Evolutionary conservation across 2,113 vertebrate genomes (phyloP), one percentile per base, ranked within the genome.

Genomic region (Melanerpes formicivorus): DNA sequence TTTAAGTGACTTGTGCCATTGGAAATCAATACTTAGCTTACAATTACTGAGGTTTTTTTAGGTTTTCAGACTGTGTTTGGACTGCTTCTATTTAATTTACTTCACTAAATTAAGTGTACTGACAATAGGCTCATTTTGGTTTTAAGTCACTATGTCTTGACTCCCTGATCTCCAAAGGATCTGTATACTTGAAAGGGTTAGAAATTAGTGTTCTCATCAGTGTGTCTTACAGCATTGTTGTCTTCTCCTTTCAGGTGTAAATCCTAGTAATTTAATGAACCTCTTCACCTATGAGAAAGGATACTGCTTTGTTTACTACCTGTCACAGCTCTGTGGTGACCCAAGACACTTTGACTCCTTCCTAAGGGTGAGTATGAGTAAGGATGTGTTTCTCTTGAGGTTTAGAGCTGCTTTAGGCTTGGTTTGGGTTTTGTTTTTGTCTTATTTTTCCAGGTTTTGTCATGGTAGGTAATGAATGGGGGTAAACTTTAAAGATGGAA

Each of bases 241-340:
- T 73, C 17, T 48, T 82, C 50, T 59, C 17, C 62, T 90, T 81
- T 63, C 96, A 99, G 99, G 99, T 75, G 98, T 99, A 95, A 99
- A 99, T 89, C 99, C 99, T 79, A 99, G 99, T 97, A 98, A 99
- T 93, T 97, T 99, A 93, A 99, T 99, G 99, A 99, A 99, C 88
- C 98, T 99, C 42, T 99, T 99, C 96, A 99, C 99, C 50, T 99
- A 99, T 14, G 99, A 99, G 97, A 99, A 99, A 96, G 99, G 99
- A 56, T 99, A 99, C 97, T 99, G 99, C 93, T 99, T 99, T 22
- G 98, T 99, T 84, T 98, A 99, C 56, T 99, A 99, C 97, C 97
- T 99, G 93, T 99, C 98, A 5, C 97, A 99, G 97, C 98, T 99
- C 52, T 98, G 99, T 14, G 99, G 99, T 8, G 99, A 99, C 88